Evolutionary conservation across 2,888 invertebrate species (phyloP).

Genomic region (Limnephilus auricula): DNA sequence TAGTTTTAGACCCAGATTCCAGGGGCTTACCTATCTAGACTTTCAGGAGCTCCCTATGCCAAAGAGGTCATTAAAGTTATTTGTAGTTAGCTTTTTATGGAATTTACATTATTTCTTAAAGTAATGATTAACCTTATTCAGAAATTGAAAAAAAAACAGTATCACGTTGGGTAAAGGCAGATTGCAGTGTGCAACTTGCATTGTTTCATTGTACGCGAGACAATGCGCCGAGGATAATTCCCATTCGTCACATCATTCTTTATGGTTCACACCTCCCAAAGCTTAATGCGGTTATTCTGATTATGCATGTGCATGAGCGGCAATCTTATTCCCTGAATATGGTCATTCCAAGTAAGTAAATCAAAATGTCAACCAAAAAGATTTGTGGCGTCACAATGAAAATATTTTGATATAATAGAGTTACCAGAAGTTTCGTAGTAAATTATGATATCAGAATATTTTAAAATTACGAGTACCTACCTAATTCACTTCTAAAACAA

Average conservation of each 20-base stretch:
- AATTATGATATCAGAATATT: too few relatives aligned
- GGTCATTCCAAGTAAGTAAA: background rate
- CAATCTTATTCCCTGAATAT: background rate
- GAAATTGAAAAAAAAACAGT: background rate
- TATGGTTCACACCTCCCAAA: conserved; percentile 19
- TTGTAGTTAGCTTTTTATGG: background rate
- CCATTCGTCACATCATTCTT: conserved; percentile 39
- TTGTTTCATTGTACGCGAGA: conserved; percentile 34
- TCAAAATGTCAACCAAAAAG: background rate
- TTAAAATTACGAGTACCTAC: too few relatives aligned
- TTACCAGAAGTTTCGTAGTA: background rate
- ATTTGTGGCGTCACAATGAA: background rate
- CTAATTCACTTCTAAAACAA: too few relatives aligned
- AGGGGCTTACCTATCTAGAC: too few relatives aligned
- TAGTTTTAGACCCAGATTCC: too few relatives aligned
- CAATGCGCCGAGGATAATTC: conserved; percentile 32
- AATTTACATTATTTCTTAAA: background rate
- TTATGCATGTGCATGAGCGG: background rate
- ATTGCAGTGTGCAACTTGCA: background rate
- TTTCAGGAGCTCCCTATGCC: too few relatives aligned
- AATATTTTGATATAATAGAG: background rate
- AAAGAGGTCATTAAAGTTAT: background rate
- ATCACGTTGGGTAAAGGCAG: background rate
- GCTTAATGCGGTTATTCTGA: background rate
- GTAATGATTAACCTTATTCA: background rate